Percentiles rank a stretch among this genome's conserved stretches.
phyloP scores from a whole-genome alignment of 2,113 vertebrate species.

The Callorhinus ursinus region DNA sequence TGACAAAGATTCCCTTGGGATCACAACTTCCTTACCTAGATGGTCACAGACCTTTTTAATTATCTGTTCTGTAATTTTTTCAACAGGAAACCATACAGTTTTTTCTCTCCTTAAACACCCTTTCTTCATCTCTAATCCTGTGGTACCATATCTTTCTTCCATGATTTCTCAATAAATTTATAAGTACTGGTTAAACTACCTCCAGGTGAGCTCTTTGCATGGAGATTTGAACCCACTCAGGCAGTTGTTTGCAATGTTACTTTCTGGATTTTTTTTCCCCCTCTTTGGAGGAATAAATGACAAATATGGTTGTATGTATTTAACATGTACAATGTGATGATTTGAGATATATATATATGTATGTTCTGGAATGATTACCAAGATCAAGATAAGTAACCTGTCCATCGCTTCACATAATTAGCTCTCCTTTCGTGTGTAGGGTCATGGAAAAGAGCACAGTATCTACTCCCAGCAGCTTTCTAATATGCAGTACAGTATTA shows the following conservation, averaged over 20 bases:
- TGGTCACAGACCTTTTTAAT: constrained; percentile 4
- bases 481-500: too few relatives aligned
- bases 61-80: background rate
- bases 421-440: background rate
- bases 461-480: background rate
- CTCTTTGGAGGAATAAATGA: background rate
- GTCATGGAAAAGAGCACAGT: background rate
- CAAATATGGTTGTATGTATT: background rate
- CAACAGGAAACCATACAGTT: background rate
- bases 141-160: background rate
- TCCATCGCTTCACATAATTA: background rate
- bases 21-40: background rate
- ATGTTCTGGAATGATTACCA: background rate
- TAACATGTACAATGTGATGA: background rate
- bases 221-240: background rate
- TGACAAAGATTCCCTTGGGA: background rate
- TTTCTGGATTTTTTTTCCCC: background rate
- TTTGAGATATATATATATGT: background rate
- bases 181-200: background rate
- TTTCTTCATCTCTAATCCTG: background rate
- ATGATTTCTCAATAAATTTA: background rate
- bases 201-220: background rate
- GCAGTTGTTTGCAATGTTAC: background rate
- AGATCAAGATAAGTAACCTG: background rate
- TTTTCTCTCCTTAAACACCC: background rate